phyloP scores from a whole-genome alignment of 2,113 vertebrate species.

The Aldabrachelys gigantea region DNA sequence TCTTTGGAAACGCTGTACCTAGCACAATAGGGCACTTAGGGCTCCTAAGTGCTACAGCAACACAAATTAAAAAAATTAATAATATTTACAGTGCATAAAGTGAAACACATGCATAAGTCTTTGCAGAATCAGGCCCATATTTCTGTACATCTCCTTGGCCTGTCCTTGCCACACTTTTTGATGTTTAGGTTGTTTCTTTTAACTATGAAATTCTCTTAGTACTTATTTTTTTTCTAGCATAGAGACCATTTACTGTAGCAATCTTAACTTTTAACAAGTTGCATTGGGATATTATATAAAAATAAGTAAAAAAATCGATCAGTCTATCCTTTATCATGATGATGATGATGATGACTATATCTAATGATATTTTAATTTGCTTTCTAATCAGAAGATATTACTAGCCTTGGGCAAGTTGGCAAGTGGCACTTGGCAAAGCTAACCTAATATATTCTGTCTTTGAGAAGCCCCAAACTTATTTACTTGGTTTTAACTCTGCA shows the following conservation, averaged over 20 bases:
- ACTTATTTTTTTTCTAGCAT: neutral
- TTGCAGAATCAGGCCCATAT: neutral
- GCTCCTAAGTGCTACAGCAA: neutral
- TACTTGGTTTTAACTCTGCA: neutral
- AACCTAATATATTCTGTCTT: neutral
- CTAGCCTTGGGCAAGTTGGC: neutral
- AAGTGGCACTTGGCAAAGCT: neutral
- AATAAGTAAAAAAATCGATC: neutral
- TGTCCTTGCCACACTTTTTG: neutral
- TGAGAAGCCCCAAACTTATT: neutral
- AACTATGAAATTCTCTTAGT: neutral
- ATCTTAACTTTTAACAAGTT: neutral
- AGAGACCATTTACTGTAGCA: neutral
- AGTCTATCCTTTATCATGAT: neutral
- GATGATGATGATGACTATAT: neutral
- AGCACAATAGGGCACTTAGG: neutral
- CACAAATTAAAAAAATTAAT: neutral
- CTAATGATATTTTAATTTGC: neutral
- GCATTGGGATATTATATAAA: neutral
- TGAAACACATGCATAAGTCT: neutral
- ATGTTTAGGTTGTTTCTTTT: neutral
- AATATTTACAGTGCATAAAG: neutral
- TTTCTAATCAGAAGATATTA: neutral
- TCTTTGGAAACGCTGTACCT: neutral
- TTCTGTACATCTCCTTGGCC: neutral